Base-by-base conservation (phyloP, 1,140 invertebrate species). In the Sesamia nonagrioides region DNA sequence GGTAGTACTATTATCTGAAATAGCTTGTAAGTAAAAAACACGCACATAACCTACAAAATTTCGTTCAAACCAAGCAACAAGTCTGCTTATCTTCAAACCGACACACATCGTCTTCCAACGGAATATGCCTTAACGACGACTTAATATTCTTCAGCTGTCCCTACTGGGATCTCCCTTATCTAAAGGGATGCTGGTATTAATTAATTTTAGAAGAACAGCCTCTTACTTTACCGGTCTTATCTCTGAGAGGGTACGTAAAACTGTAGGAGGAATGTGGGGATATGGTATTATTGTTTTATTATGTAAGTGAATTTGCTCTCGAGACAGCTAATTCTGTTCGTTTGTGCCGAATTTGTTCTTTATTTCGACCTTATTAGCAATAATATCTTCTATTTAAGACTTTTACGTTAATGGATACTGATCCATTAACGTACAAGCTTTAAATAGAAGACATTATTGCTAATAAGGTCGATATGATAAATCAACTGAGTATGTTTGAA, bases 191-290 rank as follows among this genome's bases (percentile, higher is more conserved):
- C 27, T 60, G 56, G 56, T 37, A 66, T 66, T 66, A 66, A 66
- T 66, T 66, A 66, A 66, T 66, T 66, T 66, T 66, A 66, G 27
- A 60, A 66, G 61, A 66, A 66, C 35, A 42, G 37, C 61, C 61
- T 66, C 61, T 66, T 66, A 42, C 33, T 21, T 40, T 17, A 42
- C 37, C 61, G 37, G 9, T 17, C 61, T 66, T 66, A 66, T 66
- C 61, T 66, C 61, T 13, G 11, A 15, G 17, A 18, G 61, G 17
- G 37, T 42, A 11, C 61, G 17, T 66, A 66, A 42, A 66, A 66
- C 37, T 42, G 61, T 58, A 27, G 27, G 52, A 21, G 54, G 4
- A 58, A 42, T 37, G 15, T 35, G n/a, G 61, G 37, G 8, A 11
- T 37, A 11, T 17, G 17, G 17, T 42, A 3, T 6, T 33, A 33